These are phyloP conservation scores for Cololabis saira DNA, from an alignment of 2,113 vertebrate species.

Conservation along the genomic window DNA sequence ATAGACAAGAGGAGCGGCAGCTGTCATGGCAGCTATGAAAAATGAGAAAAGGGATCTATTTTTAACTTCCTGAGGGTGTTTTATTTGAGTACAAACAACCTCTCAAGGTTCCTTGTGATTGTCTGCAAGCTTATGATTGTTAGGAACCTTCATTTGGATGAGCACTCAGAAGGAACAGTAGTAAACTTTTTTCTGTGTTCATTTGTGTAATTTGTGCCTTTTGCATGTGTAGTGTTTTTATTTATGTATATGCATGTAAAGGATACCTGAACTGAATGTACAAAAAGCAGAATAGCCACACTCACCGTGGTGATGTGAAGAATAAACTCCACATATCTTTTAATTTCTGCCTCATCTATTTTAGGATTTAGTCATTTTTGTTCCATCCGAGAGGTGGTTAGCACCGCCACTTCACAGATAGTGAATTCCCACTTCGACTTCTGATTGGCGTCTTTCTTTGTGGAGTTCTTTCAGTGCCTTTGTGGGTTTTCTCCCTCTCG, in stretches of 20 bases:
- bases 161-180: conserved; percentile 7
- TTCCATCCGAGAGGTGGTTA: too few species aligned
- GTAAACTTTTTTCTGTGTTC: not conserved
- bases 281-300: not conserved
- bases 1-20: not conserved
- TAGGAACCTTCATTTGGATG: conserved; percentile 12
- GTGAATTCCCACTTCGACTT: too few species aligned
- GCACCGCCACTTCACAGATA: too few species aligned
- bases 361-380: not conserved
- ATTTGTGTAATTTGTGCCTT: not conserved
- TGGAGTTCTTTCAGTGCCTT: too few species aligned
- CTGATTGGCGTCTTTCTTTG: too few species aligned
- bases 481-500: too few species aligned
- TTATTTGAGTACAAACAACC: not conserved
- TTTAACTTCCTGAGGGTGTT: not conserved
- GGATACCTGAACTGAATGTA: not conserved
- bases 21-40: not conserved
- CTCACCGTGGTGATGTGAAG: not conserved
- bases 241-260: not conserved
- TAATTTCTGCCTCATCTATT: conserved; percentile 4
- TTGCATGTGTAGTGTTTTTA: not conserved
- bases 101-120: not conserved
- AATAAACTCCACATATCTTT: conserved; percentile 5
- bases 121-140: not conserved
- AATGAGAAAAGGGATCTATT: conserved; percentile 2